Evolutionary conservation across 2,888 invertebrate genomes (phyloP).

Genomic region (Apamea epomidion): DNA sequence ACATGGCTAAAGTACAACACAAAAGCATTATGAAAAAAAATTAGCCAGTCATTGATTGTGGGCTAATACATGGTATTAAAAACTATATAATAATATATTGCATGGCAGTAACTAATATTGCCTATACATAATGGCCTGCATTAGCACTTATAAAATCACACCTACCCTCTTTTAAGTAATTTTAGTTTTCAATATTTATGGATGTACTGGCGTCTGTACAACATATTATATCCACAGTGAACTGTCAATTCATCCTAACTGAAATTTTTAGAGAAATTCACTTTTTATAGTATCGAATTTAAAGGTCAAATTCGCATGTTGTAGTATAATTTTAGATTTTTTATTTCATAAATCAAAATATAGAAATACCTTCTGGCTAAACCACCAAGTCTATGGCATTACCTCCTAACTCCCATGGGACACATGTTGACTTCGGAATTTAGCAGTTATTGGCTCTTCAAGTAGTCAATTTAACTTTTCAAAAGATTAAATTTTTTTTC

Average conservation of each 20-base stretch:
- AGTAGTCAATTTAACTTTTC: not conserved
- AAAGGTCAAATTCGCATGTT: not conserved
- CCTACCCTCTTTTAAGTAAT: conserved; percentile 4
- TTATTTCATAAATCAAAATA: no score
- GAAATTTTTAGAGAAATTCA: not conserved
- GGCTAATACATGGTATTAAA: conserved; percentile 30
- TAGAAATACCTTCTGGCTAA: no score
- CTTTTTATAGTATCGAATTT: not conserved
- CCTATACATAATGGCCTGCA: conserved; percentile 49
- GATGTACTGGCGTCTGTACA: not conserved
- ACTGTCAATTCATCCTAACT: not conserved
- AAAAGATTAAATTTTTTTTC: not conserved
- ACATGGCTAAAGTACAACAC: conserved; percentile 48
- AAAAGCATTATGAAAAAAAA: conserved; percentile 37
- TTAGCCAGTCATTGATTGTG: conserved; percentile 27
- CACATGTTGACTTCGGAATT: no score
- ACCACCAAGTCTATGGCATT: no score
- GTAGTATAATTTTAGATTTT: not conserved
- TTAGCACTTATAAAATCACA: conserved; percentile 32
- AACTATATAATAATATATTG: conserved; percentile 43
- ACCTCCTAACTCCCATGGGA: no score
- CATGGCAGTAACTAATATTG: conserved; percentile 39
- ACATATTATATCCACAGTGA: not conserved
- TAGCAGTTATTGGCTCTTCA: not conserved
- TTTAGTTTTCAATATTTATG: conserved; percentile 9